A percentile compares a stretch with the other conserved stretches of the same genome.
Evolutionary conservation across 2,797 vertebrate genomes (phyloP).

Genomic region (Labeo calbasu): DNA sequence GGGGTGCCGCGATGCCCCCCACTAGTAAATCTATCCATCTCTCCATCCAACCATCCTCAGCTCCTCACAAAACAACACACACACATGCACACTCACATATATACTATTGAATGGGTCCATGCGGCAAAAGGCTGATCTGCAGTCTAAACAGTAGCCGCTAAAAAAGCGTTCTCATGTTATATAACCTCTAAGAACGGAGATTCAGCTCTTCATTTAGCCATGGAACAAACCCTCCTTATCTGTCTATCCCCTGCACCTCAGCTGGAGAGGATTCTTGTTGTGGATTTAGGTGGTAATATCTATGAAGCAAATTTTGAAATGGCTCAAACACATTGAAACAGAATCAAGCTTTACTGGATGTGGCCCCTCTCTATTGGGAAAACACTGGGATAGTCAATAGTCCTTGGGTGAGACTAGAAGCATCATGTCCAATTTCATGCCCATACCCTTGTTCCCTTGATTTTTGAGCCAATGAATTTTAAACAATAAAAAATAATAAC

Average conservation of each 20-base stretch:
- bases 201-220: conserved; percentile 30
- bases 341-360: neutral
- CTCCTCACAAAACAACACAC: conserved; percentile 20
- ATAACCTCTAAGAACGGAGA: conserved; percentile 46
- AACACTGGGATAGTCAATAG: neutral
- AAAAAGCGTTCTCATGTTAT: conserved; percentile 27
- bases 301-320: conserved; percentile 5
- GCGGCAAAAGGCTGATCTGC: conserved; percentile 33
- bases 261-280: conserved; percentile 36
- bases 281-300: conserved; percentile 14
- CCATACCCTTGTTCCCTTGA: neutral
- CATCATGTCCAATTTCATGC: no score
- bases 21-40: conserved; percentile 51
- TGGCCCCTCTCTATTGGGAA: neutral
- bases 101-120: conserved; percentile 43
- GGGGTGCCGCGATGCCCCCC: conserved; percentile 39
- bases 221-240: conserved; percentile 26
- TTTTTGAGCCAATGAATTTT: neutral
- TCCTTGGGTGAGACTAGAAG: neutral
- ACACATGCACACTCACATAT: conserved; percentile 25
- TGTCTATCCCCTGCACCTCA: neutral
- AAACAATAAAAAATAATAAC: neutral
- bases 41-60: neutral
- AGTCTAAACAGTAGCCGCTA: conserved; percentile 47
- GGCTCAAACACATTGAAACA: neutral